Conservation (phyloP, 2,888 invertebrate species). For the Scaptomyza flava region DNA sequence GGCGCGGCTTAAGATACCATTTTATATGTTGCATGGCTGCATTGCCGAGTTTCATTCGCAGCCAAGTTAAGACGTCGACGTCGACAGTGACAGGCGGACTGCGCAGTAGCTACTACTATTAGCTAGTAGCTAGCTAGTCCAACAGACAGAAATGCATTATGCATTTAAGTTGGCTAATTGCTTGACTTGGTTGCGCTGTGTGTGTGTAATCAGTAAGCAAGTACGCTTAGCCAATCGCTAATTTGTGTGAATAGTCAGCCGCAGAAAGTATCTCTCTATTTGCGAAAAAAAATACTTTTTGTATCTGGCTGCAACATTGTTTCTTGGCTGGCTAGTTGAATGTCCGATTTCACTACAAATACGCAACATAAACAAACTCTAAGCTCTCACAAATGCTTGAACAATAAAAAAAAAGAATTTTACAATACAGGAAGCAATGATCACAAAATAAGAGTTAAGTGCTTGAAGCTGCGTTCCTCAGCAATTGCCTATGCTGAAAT, state of each 20-base stretch:
- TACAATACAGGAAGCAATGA: constrained; percentile 62
- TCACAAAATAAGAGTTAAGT: constrained; percentile 38
- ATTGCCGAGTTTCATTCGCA: constrained; percentile 41
- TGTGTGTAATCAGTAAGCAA: constrained; percentile 58
- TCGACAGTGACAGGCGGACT: constrained; percentile 54
- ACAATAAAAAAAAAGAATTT: constrained; percentile 31
- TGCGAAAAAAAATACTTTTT: constrained; percentile 58
- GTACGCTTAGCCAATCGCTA: constrained; percentile 68
- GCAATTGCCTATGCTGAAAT: constrained; percentile 25
- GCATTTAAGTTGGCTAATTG: constrained; percentile 72
- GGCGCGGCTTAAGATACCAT: constrained; percentile 55
- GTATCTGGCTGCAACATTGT: constrained; percentile 14
- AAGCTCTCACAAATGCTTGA: constrained; percentile 34
- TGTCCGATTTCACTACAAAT: constrained; percentile 66
- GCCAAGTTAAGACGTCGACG: constrained; percentile 60
- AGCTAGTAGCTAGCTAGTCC: background rate
- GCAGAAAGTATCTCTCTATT: constrained; percentile 54
- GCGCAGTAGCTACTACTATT: constrained; percentile 6
- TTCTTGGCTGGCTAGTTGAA: constrained; percentile 54
- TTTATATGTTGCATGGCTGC: constrained; percentile 38
- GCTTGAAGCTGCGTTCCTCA: constrained; percentile 32
- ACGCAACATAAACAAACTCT: constrained; percentile 35
- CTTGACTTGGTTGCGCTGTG: constrained; percentile 35
- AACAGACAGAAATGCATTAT: constrained; percentile 62
- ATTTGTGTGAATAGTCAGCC: constrained; percentile 61